Conservation (phyloP, 2,113 vertebrate genomes). For the Salvelinus fontinalis region DNA sequence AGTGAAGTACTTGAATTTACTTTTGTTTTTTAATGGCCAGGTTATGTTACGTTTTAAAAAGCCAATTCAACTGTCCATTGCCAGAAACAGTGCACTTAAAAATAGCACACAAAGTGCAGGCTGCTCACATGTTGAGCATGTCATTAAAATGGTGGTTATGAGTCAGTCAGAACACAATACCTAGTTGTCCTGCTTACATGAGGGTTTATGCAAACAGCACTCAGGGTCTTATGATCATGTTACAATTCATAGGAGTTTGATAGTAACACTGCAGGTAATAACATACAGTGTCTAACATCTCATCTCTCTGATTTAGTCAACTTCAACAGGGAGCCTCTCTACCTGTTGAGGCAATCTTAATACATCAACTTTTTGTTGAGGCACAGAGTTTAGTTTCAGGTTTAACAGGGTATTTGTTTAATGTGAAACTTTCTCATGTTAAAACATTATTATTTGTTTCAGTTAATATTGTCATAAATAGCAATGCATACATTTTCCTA, state of each 20-base stretch:
- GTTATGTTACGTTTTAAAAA: constrained; percentile 77
- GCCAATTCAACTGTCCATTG: constrained; percentile 69
- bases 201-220: constrained; percentile 96
- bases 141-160: constrained; percentile 82
- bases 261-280: no score
- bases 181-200: constrained; percentile 86
- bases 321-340: constrained; percentile 98
- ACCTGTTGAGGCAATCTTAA: constrained; percentile 99
- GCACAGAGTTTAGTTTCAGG: constrained; percentile 84
- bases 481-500: constrained; percentile 78
- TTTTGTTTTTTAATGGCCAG: constrained; percentile 83
- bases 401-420: constrained; percentile 86
- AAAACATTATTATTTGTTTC: constrained; percentile 83
- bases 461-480: constrained; percentile 88
- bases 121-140: constrained; percentile 92
- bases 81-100: constrained; percentile 83
- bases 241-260: constrained; percentile 60
- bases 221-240: constrained; percentile 84
- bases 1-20: constrained; percentile 76
- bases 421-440: constrained; percentile 87
- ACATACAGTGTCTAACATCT: constrained; percentile 52
- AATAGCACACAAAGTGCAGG: constrained; percentile 88
- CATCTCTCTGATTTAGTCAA: constrained; percentile 80
- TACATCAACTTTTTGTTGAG: constrained; percentile 97
- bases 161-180: constrained; percentile 84